Evolutionary conservation across 1,140 invertebrate species (phyloP).

Genomic region (Trichoplusia ni): DNA sequence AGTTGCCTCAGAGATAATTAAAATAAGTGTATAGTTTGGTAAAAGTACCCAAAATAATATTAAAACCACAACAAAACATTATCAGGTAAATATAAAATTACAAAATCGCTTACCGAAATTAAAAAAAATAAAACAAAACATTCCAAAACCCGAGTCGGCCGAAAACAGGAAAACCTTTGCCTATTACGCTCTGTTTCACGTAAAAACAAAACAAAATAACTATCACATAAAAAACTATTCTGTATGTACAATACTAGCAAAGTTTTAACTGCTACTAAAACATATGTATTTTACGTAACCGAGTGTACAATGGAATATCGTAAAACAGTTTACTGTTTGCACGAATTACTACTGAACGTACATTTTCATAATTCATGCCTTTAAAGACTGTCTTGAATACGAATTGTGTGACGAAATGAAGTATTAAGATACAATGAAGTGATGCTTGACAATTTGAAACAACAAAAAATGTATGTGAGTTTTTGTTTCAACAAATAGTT

Average conservation of each 20-base stretch:
- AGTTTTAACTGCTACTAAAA: not conserved
- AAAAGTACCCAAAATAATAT: too few relatives aligned
- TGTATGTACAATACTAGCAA: not conserved
- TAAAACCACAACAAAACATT: too few relatives aligned
- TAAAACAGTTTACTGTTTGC: slow-evolving; percentile 32
- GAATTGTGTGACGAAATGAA: slow-evolving; percentile 32
- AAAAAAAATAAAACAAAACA: too few relatives aligned
- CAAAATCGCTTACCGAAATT: too few relatives aligned
- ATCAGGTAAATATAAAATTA: too few relatives aligned
- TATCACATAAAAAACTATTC: too few relatives aligned
- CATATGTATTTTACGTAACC: not conserved
- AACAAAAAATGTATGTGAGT: slow-evolving; percentile 15
- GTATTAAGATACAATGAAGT: slow-evolving; percentile 21
- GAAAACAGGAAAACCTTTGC: too few relatives aligned
- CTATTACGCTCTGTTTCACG: too few relatives aligned
- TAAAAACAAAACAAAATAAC: too few relatives aligned
- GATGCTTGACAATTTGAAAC: slow-evolving; percentile 8
- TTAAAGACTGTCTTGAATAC: slow-evolving; percentile 31
- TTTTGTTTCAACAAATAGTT: not conserved
- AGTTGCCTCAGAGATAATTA: too few relatives aligned
- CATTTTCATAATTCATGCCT: slow-evolving; percentile 41
- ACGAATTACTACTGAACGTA: slow-evolving; percentile 6
- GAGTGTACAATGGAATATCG: slow-evolving; percentile 33
- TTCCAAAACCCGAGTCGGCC: too few relatives aligned
- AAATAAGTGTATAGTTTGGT: too few relatives aligned